These are phyloP conservation scores for Microplitis mediator DNA, from an alignment of 1,140 invertebrate genomes.

Conservation along the genomic window DNA sequence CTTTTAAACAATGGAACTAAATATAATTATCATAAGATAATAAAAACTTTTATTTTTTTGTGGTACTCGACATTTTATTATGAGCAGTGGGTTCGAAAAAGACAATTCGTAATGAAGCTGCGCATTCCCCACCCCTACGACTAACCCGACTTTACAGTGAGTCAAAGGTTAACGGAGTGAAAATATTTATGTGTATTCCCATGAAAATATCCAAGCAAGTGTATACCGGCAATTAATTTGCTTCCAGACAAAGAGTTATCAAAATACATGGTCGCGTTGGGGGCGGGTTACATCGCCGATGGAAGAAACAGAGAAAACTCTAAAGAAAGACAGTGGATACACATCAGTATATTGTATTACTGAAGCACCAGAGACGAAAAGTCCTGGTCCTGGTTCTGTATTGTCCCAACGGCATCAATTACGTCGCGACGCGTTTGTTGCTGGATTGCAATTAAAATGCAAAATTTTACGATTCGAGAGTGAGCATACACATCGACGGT, in stretches of 20 bases:
- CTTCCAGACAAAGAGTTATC: slow-evolving; percentile 32
- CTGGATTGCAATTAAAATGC: slow-evolving; percentile 43
- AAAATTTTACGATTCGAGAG: slow-evolving; percentile 38
- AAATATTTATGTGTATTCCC: slow-evolving; percentile 38
- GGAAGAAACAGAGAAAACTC: background rate
- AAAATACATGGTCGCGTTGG: background rate
- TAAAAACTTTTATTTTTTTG: no score
- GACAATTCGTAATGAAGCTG: slow-evolving; percentile 14
- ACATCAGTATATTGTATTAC: background rate
- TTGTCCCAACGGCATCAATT: slow-evolving; percentile 42
- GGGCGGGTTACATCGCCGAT: background rate
- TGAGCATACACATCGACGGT: slow-evolving; percentile 6
- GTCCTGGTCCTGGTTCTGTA: background rate
- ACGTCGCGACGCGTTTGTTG: slow-evolving; percentile 31
- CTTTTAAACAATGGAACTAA: no score
- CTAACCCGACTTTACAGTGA: background rate
- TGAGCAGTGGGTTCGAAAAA: background rate
- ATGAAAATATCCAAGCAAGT: slow-evolving; percentile 23
- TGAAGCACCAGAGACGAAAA: background rate
- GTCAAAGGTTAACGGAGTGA: slow-evolving; percentile 37
- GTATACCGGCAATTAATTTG: slow-evolving; percentile 33
- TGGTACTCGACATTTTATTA: no score
- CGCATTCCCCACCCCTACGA: background rate
- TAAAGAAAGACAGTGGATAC: background rate
- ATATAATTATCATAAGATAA: no score